Evolutionary conservation across 2,797 vertebrate genomes (phyloP).

Genomic region (Sarcoramphus papa): DNA sequence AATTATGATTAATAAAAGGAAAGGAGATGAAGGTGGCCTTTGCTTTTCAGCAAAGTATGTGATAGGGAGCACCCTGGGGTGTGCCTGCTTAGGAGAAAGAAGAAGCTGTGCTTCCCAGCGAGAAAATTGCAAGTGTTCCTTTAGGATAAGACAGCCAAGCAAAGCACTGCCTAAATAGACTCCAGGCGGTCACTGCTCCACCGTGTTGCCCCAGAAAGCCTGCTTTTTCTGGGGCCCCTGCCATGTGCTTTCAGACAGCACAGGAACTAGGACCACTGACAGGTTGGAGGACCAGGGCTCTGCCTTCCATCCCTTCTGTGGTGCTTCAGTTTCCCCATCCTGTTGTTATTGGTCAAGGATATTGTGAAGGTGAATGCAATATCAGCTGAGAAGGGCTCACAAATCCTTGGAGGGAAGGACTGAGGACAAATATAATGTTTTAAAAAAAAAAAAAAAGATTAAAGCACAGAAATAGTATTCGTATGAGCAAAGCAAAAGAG

Average conservation of each 20-base stretch:
- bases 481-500: neutral
- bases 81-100: neutral
- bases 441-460: neutral
- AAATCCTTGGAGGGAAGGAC: neutral
- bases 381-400: neutral
- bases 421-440: neutral
- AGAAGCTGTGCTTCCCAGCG: neutral
- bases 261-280: too few species aligned
- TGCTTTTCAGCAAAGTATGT: slow-evolving; percentile 51
- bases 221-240: neutral
- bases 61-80: slow-evolving; percentile 12
- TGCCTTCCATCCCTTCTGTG: neutral
- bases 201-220: neutral
- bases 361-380: neutral
- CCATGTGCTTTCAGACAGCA: neutral
- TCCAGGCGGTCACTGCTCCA: neutral
- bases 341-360: neutral
- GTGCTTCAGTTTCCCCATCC: neutral
- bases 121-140: neutral
- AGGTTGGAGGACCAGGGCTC: neutral
- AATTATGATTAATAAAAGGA: slow-evolving; percentile 50
- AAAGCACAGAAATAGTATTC: neutral
- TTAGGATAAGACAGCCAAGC: neutral
- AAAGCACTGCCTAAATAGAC: neutral
- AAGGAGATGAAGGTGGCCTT: slow-evolving; percentile 29